These are phyloP conservation scores for Trochalopteron elliotii DNA, from an alignment of 2,113 vertebrate genomes.

Conservation along the genomic window DNA sequence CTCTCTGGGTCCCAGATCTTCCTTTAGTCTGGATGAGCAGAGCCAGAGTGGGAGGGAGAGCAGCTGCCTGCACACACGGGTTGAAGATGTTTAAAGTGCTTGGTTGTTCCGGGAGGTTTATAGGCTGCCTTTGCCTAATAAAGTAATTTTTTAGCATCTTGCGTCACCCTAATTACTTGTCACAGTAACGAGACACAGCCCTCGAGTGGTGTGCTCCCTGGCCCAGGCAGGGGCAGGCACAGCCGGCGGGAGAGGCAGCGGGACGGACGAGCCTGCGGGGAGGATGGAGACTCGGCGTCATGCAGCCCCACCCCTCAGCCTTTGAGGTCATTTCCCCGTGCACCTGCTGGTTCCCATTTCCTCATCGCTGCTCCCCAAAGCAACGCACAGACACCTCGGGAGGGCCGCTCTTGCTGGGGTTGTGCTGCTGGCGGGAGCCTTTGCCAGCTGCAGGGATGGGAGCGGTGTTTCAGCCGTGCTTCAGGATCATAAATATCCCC, in stretches of 20 bases:
- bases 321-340: not conserved
- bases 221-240: not conserved
- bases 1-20: not conserved
- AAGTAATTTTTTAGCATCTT: conserved; percentile 70
- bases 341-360: not conserved
- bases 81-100: conserved; percentile 10
- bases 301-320: not conserved
- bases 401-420: not conserved
- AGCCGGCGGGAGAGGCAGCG: not conserved
- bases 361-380: not conserved
- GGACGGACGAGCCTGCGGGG: not conserved
- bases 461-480: not conserved
- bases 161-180: conserved; percentile 72
- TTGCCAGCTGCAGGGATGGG: not conserved
- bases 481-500: accelerated
- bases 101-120: conserved; percentile 62
- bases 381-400: not conserved
- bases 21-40: not conserved
- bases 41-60: not conserved
- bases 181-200: conserved; percentile 52
- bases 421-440: not conserved
- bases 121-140: conserved; percentile 69
- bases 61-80: not conserved
- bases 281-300: not conserved
- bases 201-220: not conserved